Percentiles rank a stretch among this genome's conserved stretches.
Conservation (phyloP, 2,113 vertebrate species). For the Rhabdomys dilectus region DNA sequence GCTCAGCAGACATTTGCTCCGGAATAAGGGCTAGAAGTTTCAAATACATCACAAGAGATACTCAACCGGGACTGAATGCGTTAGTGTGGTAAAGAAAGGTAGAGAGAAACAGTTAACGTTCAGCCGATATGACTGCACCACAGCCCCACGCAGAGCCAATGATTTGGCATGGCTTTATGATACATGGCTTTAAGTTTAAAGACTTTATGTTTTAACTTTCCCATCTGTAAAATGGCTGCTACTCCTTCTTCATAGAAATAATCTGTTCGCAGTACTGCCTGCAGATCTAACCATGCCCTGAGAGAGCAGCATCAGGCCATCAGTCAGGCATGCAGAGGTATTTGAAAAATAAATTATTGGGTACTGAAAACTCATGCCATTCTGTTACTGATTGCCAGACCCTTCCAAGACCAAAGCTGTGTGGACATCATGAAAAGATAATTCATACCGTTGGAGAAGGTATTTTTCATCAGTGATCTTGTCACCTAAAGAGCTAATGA, state of each 20-base stretch:
- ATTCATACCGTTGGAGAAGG: neutral
- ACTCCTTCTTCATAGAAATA: neutral
- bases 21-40: neutral
- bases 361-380: neutral
- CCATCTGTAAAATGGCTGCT: neutral
- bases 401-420: too few relatives aligned
- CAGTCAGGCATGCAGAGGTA: neutral
- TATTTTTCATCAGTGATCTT: neutral
- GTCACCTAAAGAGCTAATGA: neutral
- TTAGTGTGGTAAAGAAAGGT: fast-evolving
- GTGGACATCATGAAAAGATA: neutral
- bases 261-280: neutral
- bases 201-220: neutral
- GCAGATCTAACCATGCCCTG: too few relatives aligned
- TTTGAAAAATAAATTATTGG: fast-evolving
- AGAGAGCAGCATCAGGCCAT: neutral
- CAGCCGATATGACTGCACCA: too few relatives aligned
- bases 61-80: too few relatives aligned
- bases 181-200: neutral
- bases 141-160: neutral
- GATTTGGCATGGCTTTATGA: neutral
- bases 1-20: neutral
- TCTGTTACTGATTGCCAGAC: fast-evolving
- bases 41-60: fast-evolving
- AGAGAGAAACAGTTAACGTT: neutral